phyloP scores from a whole-genome alignment of 2,888 invertebrate species.

The Danaus chrysippus region DNA sequence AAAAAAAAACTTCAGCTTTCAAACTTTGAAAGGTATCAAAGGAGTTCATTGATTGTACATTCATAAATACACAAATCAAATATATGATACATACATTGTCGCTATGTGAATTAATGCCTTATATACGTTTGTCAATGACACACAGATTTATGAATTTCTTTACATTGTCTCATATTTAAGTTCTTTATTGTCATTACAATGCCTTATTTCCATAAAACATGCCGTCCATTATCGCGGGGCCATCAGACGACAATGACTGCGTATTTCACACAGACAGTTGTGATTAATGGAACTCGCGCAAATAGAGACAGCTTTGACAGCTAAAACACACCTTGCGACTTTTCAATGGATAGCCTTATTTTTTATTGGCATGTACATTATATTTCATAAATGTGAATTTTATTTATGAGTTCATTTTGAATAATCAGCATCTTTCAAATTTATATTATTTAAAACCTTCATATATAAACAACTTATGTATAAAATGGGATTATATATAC shows the following conservation, averaged over 20 bases:
- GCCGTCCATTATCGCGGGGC: slow-evolving; percentile 30
- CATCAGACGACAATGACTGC: slow-evolving; percentile 32
- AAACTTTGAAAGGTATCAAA: too few relatives aligned
- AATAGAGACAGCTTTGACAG: slow-evolving; percentile 30
- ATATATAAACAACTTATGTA: too few relatives aligned
- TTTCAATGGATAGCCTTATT: slow-evolving; percentile 20
- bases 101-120: too few relatives aligned
- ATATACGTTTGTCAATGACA: too few relatives aligned
- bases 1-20: too few relatives aligned
- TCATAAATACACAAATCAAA: too few relatives aligned
- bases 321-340: slow-evolving; percentile 29
- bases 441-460: too few relatives aligned
- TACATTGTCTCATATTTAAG: neutral
- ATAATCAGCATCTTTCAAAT: neutral
- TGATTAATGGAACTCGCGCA: slow-evolving; percentile 37
- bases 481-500: too few relatives aligned
- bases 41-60: too few relatives aligned
- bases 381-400: neutral
- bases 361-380: slow-evolving; percentile 12
- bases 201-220: slow-evolving; percentile 34
- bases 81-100: too few relatives aligned
- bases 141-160: neutral
- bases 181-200: slow-evolving; percentile 10
- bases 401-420: neutral
- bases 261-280: slow-evolving; percentile 30